Evolutionary conservation across 2,888 invertebrate genomes (phyloP).

Genomic region (Leucophenga montana): DNA sequence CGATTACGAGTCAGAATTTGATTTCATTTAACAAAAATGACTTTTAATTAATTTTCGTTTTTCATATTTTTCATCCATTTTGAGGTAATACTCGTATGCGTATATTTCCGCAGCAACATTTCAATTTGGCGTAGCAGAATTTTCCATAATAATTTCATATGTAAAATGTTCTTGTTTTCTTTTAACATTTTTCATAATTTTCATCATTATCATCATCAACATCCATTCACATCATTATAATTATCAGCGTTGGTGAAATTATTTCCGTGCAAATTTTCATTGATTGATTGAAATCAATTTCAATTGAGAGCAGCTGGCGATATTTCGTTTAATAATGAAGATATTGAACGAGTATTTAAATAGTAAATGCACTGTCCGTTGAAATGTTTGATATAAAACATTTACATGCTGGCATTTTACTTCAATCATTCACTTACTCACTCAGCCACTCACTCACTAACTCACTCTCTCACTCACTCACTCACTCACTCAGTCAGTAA

Average conservation of each 20-base stretch:
- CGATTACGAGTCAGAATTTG: neutral
- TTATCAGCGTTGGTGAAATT: neutral
- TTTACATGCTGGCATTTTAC: neutral
- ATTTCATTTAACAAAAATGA: constrained; percentile 2
- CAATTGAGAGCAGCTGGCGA: constrained; percentile 42
- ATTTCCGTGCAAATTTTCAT: constrained; percentile 52
- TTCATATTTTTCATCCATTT: neutral
- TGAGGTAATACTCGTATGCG: no score
- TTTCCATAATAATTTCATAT: neutral
- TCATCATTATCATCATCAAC: constrained; percentile 1
- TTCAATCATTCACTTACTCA: no score
- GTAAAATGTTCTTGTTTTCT: neutral
- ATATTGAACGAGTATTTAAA: neutral
- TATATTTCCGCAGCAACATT: constrained; percentile 2
- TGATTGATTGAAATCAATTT: constrained; percentile 43
- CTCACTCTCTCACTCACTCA: no score
- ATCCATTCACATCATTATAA: neutral
- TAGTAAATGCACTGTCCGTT: no score
- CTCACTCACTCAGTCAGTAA: no score
- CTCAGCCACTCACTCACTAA: no score
- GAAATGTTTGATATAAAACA: neutral
- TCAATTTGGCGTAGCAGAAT: neutral
- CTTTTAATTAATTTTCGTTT: constrained; percentile 5
- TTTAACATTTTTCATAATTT: constrained; percentile 7
- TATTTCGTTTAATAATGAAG: neutral